Percentiles rank a stretch among this genome's conserved stretches.
phyloP scores from a whole-genome alignment of 2,888 invertebrate species.

The Campoletis raptor region DNA sequence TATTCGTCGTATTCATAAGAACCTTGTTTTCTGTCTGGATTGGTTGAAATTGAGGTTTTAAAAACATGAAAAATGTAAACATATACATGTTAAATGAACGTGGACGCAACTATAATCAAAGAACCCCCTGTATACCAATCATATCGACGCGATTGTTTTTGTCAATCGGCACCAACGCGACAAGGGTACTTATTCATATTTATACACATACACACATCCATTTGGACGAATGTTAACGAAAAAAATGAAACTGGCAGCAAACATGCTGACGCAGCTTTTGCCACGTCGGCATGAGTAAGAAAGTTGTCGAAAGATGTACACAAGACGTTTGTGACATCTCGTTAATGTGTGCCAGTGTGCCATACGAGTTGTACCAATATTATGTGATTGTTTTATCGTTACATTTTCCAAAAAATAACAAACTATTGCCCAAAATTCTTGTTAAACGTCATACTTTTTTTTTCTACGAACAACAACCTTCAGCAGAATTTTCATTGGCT shows the following conservation, averaged over 20 bases:
- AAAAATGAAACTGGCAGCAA: slow-evolving; percentile 2
- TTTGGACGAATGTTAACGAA: slow-evolving; percentile 22
- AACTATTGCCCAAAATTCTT: not conserved
- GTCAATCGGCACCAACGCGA: slow-evolving; percentile 19
- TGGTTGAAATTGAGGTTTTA: slow-evolving; percentile 59
- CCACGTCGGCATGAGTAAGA: slow-evolving; percentile 49
- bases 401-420: not conserved
- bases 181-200: not conserved
- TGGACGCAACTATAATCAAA: slow-evolving; percentile 30
- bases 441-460: not conserved
- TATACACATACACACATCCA: not conserved
- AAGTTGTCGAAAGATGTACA: slow-evolving; percentile 45
- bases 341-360: slow-evolving; percentile 60
- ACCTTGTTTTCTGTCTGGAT: slow-evolving; percentile 12
- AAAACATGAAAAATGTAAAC: slow-evolving; percentile 55
- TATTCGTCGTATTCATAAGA: not conserved
- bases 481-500: not conserved
- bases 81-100: not conserved
- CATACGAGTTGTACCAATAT: slow-evolving; percentile 11
- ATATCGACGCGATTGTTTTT: slow-evolving; percentile 38
- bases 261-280: slow-evolving; percentile 57
- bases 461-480: not conserved
- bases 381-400: not conserved
- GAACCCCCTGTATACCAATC: slow-evolving; percentile 12
- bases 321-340: slow-evolving; percentile 27